Evolutionary conservation across 1,140 invertebrate genomes (phyloP).

Genomic region (Atta texana): DNA sequence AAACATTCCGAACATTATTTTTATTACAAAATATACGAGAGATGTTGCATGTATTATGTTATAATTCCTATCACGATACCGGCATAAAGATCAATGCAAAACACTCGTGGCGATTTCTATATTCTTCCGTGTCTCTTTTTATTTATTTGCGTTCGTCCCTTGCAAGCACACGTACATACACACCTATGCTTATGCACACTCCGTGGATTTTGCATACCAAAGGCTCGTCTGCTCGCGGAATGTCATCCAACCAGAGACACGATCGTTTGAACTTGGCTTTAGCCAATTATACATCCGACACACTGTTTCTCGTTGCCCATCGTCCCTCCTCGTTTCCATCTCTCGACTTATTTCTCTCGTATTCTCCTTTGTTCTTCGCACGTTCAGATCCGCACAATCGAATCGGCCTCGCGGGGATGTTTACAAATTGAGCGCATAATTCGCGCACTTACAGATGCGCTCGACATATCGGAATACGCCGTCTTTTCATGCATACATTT

Average conservation of each 20-base stretch:
- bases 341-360: conserved; percentile 20
- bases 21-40: no score
- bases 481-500: neutral
- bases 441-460: conserved; percentile 10
- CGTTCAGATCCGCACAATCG: conserved; percentile 48
- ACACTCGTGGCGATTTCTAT: conserved; percentile 15
- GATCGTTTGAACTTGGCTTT: conserved; percentile 71
- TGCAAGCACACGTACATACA: neutral
- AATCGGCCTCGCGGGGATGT: conserved; percentile 8
- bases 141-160: neutral
- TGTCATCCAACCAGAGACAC: conserved; percentile 58
- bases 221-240: conserved; percentile 63
- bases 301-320: conserved; percentile 17
- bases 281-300: conserved; percentile 70
- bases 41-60: neutral
- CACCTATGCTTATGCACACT: neutral
- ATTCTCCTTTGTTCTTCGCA: conserved; percentile 8
- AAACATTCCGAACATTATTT: neutral
- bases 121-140: conserved; percentile 27
- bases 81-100: conserved; percentile 22
- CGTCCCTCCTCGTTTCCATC: neutral
- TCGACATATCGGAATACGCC: neutral
- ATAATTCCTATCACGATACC: neutral
- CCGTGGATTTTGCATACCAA: conserved; percentile 70
- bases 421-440: conserved; percentile 51